Percentiles rank a stretch among this genome's conserved stretches.
Evolutionary conservation across 23 tunicate species (phyloP).

Genomic region (Ascidia mentula): DNA sequence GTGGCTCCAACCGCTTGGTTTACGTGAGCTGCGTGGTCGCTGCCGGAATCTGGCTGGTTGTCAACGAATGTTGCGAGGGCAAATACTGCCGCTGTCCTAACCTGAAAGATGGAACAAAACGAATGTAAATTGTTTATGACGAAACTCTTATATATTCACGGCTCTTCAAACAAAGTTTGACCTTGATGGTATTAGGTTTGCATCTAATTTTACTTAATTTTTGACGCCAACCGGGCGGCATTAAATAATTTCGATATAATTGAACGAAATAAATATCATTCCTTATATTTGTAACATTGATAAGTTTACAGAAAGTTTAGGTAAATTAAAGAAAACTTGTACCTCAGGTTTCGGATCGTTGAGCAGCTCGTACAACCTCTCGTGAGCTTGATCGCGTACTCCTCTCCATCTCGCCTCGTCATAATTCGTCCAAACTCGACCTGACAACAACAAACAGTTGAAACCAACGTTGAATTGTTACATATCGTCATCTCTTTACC

Average conservation of each 20-base stretch:
- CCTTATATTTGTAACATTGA: too few species aligned
- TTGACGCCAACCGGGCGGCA: too few species aligned
- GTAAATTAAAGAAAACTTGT: neutral
- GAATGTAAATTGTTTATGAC: too few species aligned
- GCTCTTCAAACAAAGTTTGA: neutral
- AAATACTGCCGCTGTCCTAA: conserved; percentile 90
- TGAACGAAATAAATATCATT: too few species aligned
- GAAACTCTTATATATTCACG: too few species aligned
- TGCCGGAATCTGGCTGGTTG: conserved; percentile 72
- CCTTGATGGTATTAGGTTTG: too few species aligned
- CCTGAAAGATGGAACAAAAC: conserved; percentile 42
- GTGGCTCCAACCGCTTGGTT: conserved; percentile 84
- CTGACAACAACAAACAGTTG: too few species aligned
- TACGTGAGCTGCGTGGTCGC: conserved; percentile 90
- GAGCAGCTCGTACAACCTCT: conserved; percentile 69
- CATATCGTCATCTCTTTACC: too few species aligned
- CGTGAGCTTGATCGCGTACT: conserved; percentile 81
- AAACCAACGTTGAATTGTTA: too few species aligned
- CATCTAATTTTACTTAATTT: too few species aligned
- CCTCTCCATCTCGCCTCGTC: conserved; percentile 92
- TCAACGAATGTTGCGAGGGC: conserved; percentile 93
- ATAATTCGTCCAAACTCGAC: conserved; percentile 89
- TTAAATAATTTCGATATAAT: too few species aligned
- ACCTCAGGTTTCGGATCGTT: conserved; percentile 89
- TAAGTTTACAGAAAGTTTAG: too few species aligned